Conservation (phyloP, 2,888 invertebrate species). For the Tethea ocularis region DNA sequence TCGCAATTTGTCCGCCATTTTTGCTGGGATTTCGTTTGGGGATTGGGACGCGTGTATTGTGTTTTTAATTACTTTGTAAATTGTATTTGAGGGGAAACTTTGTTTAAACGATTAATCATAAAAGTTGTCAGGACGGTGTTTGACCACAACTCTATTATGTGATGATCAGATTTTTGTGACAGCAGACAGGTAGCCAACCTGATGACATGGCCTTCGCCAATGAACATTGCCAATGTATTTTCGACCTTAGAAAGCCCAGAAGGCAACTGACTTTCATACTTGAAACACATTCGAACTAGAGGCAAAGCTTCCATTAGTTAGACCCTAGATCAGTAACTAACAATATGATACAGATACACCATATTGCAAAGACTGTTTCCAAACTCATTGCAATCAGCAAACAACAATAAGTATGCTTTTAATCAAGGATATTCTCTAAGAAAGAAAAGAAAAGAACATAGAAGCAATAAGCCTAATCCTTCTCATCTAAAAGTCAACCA, state of each 20-base stretch:
- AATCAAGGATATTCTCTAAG: neutral
- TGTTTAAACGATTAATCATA: neutral
- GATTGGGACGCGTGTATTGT: neutral
- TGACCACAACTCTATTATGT: too few relatives aligned
- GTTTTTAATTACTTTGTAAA: slow-evolving; percentile 2
- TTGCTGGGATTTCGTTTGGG: neutral
- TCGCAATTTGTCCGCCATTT: neutral
- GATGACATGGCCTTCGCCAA: too few relatives aligned
- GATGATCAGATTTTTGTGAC: too few relatives aligned
- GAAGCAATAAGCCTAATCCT: neutral
- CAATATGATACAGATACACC: too few relatives aligned
- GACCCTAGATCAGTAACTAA: too few relatives aligned
- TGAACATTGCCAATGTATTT: too few relatives aligned
- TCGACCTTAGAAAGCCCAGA: too few relatives aligned
- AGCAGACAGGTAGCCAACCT: too few relatives aligned
- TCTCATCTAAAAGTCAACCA: neutral
- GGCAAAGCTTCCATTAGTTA: too few relatives aligned
- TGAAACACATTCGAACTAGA: too few relatives aligned
- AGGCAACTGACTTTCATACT: too few relatives aligned
- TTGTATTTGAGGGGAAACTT: neutral
- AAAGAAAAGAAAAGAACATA: neutral
- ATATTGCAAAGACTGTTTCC: too few relatives aligned
- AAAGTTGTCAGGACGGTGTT: neutral
- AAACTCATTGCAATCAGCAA: neutral
- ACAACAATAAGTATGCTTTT: neutral